These are phyloP conservation scores for Malthinus flaveolus DNA, from an alignment of 2,888 invertebrate species.

Conservation along the genomic window DNA sequence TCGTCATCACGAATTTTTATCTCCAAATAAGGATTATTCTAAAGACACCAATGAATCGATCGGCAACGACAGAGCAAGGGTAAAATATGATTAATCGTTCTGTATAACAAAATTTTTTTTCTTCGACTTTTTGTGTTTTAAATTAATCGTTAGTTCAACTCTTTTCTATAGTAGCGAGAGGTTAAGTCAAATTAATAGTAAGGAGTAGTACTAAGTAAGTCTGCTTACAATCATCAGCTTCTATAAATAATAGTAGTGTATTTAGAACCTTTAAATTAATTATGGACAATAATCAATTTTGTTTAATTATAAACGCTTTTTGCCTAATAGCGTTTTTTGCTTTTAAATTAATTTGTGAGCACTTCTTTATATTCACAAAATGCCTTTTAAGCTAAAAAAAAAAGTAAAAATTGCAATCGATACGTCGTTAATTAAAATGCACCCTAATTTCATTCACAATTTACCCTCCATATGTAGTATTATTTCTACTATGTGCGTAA, in stretches of 20 bases:
- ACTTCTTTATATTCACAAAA: not conserved
- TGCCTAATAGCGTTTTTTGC: not conserved
- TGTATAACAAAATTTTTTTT: constrained; percentile 20
- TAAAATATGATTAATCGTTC: constrained; percentile 47
- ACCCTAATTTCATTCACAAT: too few species aligned
- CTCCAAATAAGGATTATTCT: constrained; percentile 64
- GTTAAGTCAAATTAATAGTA: constrained; percentile 20
- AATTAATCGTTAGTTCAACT: constrained; percentile 22
- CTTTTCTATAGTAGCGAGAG: constrained; percentile 23
- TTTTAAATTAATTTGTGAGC: not conserved
- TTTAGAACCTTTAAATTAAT: not conserved
- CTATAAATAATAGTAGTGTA: constrained; percentile 6
- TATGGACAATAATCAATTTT: not conserved
- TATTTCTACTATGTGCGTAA: too few species aligned
- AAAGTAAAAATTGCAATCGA: too few species aligned
- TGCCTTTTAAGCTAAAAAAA: too few species aligned
- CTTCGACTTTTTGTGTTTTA: constrained; percentile 22
- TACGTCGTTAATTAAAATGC: too few species aligned
- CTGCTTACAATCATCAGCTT: constrained; percentile 23
- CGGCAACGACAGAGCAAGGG: constrained; percentile 68
- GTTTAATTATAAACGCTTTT: too few species aligned
- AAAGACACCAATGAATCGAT: constrained; percentile 61
- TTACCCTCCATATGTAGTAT: too few species aligned
- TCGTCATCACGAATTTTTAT: constrained; percentile 81
- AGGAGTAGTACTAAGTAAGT: constrained; percentile 22